Conservation (phyloP, 2,888 invertebrate species). For the Eucriotettix oculatus region DNA sequence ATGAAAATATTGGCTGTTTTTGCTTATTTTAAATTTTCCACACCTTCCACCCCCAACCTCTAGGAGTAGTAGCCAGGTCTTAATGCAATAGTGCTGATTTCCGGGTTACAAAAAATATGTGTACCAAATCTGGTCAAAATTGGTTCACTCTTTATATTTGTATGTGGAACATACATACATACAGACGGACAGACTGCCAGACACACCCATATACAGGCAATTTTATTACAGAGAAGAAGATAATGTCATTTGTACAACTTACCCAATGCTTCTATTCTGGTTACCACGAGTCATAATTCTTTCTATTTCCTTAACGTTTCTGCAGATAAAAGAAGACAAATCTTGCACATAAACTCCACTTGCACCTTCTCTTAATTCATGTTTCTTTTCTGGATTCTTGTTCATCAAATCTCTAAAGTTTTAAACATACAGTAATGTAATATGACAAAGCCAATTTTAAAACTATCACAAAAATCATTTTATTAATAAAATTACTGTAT, state of each 20-base stretch:
- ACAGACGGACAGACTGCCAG: not conserved
- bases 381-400: slow-evolving; percentile 47
- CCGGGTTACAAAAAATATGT: no score
- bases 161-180: not conserved
- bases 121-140: no score
- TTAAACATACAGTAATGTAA: no score
- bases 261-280: slow-evolving; percentile 80
- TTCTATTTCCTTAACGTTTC: slow-evolving; percentile 84
- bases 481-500: no score
- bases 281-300: slow-evolving; percentile 88
- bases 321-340: slow-evolving; percentile 85
- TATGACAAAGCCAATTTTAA: no score
- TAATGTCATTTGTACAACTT: slow-evolving; percentile 12
- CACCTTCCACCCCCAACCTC: no score
- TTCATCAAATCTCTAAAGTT: slow-evolving; percentile 47
- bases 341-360: slow-evolving; percentile 93
- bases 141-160: no score
- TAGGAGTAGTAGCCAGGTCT: no score
- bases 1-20: no score
- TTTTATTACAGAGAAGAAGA: not conserved
- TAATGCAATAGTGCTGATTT: no score
- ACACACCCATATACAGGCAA: not conserved
- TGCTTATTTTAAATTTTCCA: no score
- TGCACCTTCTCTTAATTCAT: slow-evolving; percentile 59
- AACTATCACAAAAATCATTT: no score